Evolutionary conservation across 2,113 vertebrate genomes (phyloP).

Genomic region (Martes martes): DNA sequence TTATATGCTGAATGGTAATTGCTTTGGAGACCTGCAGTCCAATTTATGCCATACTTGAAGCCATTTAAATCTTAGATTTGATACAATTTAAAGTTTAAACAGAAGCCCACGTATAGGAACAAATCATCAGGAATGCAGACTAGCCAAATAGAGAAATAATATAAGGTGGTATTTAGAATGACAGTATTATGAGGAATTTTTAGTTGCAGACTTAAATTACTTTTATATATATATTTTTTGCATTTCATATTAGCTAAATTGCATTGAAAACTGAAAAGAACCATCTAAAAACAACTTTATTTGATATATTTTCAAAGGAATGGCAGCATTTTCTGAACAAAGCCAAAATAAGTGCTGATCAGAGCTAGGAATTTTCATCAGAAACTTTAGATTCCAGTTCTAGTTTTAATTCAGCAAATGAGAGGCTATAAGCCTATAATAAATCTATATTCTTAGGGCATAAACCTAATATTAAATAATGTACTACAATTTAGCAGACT

Average conservation of each 20-base stretch:
- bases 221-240: background rate
- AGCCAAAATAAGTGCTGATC: background rate
- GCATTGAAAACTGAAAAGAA: background rate
- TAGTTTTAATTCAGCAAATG: background rate
- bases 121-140: background rate
- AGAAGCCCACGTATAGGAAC: background rate
- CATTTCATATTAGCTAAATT: background rate
- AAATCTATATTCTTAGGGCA: background rate
- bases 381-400: conserved; percentile 16
- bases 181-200: background rate
- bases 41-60: background rate
- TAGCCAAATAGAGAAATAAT: background rate
- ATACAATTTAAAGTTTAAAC: conserved; percentile 28
- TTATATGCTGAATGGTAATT: background rate
- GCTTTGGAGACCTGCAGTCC: background rate
- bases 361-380: background rate
- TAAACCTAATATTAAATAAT: conserved; percentile 57
- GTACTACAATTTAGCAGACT: conserved; percentile 50
- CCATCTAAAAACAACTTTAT: background rate
- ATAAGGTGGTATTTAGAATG: background rate
- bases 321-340: background rate
- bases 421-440: background rate
- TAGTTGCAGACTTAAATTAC: conserved; percentile 11
- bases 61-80: background rate
- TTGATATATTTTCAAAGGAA: conserved; percentile 31